These are phyloP conservation scores for Salvelinus alpinus DNA, from an alignment of 2,113 vertebrate genomes.

Conservation along the genomic window DNA sequence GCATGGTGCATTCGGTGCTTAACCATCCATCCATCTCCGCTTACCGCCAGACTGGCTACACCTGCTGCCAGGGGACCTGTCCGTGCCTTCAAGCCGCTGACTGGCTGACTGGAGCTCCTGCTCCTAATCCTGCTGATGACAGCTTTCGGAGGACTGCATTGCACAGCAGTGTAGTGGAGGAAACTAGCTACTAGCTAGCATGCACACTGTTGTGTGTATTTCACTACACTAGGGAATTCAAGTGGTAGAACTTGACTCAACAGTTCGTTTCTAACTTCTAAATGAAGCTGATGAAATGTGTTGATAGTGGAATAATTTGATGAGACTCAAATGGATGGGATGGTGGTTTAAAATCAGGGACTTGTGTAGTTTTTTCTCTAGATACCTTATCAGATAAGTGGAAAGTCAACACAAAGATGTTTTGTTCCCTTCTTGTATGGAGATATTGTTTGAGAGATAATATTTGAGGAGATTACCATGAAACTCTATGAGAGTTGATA, in stretches of 20 bases:
- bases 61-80: background rate
- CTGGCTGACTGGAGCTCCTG: background rate
- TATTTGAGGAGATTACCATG: too few relatives aligned
- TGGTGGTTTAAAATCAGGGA: background rate
- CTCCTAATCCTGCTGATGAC: background rate
- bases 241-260: background rate
- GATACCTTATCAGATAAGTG: background rate
- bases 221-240: too few relatives aligned
- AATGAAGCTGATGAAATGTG: background rate
- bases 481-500: too few relatives aligned
- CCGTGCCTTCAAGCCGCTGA: background rate
- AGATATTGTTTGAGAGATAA: too few relatives aligned
- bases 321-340: too few relatives aligned
- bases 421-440: too few relatives aligned
- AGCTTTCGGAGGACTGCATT: background rate
- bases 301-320: background rate
- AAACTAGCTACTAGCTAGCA: constrained; percentile 30
- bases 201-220: background rate
- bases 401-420: too few relatives aligned
- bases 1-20: constrained; percentile 16
- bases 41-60: constrained; percentile 14
- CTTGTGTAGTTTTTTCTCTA: background rate
- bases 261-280: too few relatives aligned
- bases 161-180: background rate
- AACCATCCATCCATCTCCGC: constrained; percentile 20